These are phyloP conservation scores for Empis livida DNA, from an alignment of 2,888 invertebrate species.

Conservation along the genomic window DNA sequence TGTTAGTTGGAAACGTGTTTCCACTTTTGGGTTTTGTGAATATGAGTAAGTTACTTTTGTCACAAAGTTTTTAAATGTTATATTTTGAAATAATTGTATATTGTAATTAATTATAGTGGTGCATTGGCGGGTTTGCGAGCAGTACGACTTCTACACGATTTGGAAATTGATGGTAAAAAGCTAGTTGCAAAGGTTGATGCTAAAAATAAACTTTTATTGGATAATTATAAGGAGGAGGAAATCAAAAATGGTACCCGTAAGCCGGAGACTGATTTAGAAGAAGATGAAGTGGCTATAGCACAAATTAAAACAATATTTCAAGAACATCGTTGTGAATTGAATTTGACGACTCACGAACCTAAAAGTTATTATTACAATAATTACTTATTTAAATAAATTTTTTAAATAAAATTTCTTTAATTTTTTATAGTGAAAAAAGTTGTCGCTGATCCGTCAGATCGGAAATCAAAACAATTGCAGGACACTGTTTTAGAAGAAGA, in stretches of 20 bases:
- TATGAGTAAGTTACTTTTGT: conserved; percentile 48
- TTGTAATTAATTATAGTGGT: conserved; percentile 37
- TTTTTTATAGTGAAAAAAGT: not conserved
- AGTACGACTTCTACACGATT: conserved; percentile 82
- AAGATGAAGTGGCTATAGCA: conserved; percentile 49
- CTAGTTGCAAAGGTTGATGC: conserved; percentile 95
- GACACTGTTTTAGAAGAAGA: conserved; percentile 91
- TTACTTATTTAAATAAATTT: not conserved
- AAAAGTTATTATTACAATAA: not conserved
- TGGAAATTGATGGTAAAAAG: conserved; percentile 83
- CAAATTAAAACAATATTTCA: not conserved
- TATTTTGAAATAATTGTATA: not conserved
- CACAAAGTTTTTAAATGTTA: not conserved
- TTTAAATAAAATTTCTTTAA: conserved; percentile 9
- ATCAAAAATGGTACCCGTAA: conserved; percentile 42
- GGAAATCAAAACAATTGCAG: conserved; percentile 37
- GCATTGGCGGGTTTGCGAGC: conserved; percentile 93
- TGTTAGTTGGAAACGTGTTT: conserved; percentile 93
- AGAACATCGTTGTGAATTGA: not conserved
- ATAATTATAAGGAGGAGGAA: conserved; percentile 78
- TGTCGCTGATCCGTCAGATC: not conserved
- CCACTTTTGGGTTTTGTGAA: conserved; percentile 97
- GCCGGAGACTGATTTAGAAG: conserved; percentile 44
- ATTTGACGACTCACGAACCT: not conserved
- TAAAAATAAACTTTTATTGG: conserved; percentile 87